Evolutionary conservation across 2,113 vertebrate genomes (phyloP).

Genomic region (Todiramphus saurophagus): DNA sequence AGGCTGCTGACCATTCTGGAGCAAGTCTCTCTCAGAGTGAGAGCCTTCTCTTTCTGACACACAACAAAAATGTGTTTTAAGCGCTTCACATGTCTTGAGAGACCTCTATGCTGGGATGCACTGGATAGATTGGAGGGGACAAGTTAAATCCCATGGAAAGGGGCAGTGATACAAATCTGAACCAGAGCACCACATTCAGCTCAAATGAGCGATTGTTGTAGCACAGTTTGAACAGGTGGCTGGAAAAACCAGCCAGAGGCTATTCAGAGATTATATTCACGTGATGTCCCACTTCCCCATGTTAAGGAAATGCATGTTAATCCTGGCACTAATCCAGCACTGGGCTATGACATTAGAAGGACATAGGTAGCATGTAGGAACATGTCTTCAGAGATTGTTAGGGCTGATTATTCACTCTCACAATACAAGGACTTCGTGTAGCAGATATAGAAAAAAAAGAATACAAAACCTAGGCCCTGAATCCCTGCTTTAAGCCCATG

Average conservation of each 20-base stretch:
- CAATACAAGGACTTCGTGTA: not conserved
- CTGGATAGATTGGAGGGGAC: not conserved
- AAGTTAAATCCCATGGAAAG: not conserved
- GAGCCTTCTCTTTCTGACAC: not conserved
- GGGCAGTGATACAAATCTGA: not conserved
- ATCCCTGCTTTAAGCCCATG: not conserved
- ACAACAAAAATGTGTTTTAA: not conserved
- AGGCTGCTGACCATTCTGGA: not conserved
- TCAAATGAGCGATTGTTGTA: not conserved
- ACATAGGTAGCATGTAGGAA: not conserved
- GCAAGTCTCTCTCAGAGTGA: not conserved
- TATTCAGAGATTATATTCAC: not conserved
- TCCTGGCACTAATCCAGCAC: not conserved
- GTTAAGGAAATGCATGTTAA: not conserved
- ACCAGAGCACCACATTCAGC: not conserved
- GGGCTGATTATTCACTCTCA: not conserved
- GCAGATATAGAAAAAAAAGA: not conserved
- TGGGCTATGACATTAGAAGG: not conserved
- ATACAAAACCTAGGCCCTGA: not conserved
- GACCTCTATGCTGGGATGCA: not conserved
- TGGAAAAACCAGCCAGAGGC: not conserved
- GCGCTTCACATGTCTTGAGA: accelerated
- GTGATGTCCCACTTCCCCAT: not conserved
- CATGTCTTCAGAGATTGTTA: not conserved
- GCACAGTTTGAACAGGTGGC: not conserved